phyloP scores from a whole-genome alignment of 2,797 vertebrate species.

The Gila robusta region DNA sequence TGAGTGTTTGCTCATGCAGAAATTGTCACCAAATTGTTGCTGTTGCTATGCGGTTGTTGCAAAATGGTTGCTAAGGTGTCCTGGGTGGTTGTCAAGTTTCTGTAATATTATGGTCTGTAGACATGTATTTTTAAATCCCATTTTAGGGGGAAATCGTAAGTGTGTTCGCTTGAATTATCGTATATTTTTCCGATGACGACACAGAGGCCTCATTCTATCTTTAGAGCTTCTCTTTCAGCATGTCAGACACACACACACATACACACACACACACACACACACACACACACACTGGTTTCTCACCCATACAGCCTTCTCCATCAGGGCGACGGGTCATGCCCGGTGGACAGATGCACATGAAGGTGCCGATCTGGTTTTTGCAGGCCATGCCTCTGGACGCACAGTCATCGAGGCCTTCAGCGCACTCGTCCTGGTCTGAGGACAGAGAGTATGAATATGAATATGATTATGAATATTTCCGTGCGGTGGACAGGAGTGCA shows the following conservation, averaged over 20 bases:
- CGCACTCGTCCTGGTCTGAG: conserved; percentile 92
- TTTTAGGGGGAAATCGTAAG: neutral
- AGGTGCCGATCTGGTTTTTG: conserved; percentile 94
- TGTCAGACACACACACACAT: neutral
- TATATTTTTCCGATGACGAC: neutral
- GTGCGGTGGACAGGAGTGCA: too few relatives aligned
- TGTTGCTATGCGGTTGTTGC: too few relatives aligned
- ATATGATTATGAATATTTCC: too few relatives aligned
- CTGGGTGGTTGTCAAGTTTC: neutral
- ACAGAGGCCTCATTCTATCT: neutral
- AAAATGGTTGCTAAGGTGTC: too few relatives aligned
- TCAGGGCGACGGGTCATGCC: conserved; percentile 89
- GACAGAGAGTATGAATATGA: neutral
- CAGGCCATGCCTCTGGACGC: conserved; percentile 90
- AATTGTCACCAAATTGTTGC: neutral
- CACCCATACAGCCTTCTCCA: conserved; percentile 93
- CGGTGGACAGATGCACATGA: conserved; percentile 89
- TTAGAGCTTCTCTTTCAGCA: neutral
- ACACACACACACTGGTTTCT: conserved; percentile 35
- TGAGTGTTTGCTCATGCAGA: neutral
- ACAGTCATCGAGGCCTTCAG: conserved; percentile 88
- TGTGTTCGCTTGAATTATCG: neutral
- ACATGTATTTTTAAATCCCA: neutral
- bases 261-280: neutral
- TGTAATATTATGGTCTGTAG: neutral